These are phyloP conservation scores for Montifringilla adamsi DNA, from an alignment of 2,113 vertebrate genomes.

Conservation along the genomic window DNA sequence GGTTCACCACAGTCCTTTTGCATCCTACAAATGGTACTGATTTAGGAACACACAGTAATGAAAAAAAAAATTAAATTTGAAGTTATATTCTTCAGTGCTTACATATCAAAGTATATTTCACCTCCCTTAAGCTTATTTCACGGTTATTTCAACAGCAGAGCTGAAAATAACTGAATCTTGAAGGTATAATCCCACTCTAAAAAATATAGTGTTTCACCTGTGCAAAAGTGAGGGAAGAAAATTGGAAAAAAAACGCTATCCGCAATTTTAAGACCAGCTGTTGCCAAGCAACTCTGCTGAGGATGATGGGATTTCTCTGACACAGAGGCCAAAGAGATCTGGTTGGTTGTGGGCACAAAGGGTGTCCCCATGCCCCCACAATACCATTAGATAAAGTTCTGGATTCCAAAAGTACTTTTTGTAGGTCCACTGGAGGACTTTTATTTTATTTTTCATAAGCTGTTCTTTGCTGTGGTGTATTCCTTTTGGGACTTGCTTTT, in stretches of 20 bases:
- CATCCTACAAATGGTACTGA: neutral
- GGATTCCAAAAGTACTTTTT: neutral
- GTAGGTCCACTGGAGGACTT: neutral
- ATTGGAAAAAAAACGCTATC: neutral
- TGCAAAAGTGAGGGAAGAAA: neutral
- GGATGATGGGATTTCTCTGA: neutral
- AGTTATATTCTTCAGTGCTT: neutral
- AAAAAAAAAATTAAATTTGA: neutral
- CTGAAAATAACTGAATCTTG: constrained; percentile 8
- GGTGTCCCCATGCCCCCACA: too few relatives aligned
- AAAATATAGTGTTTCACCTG: neutral
- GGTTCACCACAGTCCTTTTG: neutral
- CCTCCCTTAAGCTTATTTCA: constrained; percentile 9
- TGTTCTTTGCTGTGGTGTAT: neutral
- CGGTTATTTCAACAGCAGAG: neutral
- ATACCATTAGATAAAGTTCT: neutral
- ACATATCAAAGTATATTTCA: neutral
- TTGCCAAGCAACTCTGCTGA: constrained; percentile 16
- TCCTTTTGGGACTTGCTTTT: neutral
- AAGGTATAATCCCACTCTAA: neutral
- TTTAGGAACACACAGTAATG: neutral
- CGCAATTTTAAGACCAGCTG: neutral
- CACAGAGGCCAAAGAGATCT: neutral
- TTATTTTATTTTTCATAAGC: neutral
- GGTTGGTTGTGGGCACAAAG: accelerated